Base-by-base conservation (phyloP, 2,888 invertebrate genomes). In the Pristionchus exspectatus region DNA sequence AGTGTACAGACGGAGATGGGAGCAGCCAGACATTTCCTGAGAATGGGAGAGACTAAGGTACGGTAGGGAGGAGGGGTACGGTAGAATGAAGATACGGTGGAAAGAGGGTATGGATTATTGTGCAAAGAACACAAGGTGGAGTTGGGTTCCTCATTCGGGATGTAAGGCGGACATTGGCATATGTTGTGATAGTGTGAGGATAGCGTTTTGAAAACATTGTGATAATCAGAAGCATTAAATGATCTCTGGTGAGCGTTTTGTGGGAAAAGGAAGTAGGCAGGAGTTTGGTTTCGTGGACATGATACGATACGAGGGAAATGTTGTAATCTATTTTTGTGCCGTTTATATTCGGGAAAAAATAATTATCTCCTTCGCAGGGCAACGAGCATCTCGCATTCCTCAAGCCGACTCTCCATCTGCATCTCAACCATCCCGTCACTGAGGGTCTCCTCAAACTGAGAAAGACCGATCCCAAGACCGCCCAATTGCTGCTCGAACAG, bases 1-100 rank as follows among this genome's bases (percentile, higher is more conserved):
- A 98, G 98, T 0, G 98, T 98, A 97, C 92, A 90, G 38, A 69
- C 90, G 16, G 98, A 99, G 96, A 98, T 98, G 98, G 98, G 98
- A 0, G 97, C 98, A 2, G 98, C 98, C 0, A 96, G 99, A 83
- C 98, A 98, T 95, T 98, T 98, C 95, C 97, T 98, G 89, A 96
- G 97, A 89, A 98, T 98, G 88, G 92, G 93, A 33, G 92, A 93
- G 97, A 91, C 93, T 86, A 95, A 93, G 90, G 94, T 88, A 63
- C 30, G 66, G 69, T 44, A 59, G 38, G 38, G 10, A 4, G 9
- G 44, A 14, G 27, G 81, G 24, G 14, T 81, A 50, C 81, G 54
- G 50, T 44, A 30, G 50, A 72, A 38, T 33, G 1, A 1, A 69
- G 27, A 69, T 9, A 18, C 18, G 18, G 59, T 24, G 21, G n/a